Conservation (phyloP, 2,888 invertebrate genomes). For the Melipona bicolor region DNA sequence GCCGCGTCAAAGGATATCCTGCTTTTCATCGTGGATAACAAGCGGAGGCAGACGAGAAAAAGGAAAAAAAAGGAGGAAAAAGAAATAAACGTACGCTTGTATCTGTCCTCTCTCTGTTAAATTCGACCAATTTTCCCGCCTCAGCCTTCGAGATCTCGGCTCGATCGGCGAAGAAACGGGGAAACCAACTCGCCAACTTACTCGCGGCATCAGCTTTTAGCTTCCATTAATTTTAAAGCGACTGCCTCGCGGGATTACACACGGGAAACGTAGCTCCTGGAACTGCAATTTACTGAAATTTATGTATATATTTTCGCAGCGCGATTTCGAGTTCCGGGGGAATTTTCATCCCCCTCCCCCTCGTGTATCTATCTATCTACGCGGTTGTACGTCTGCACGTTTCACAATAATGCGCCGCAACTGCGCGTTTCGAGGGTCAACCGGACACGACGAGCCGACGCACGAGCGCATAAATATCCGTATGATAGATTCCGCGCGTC, state of each 20-base stretch:
- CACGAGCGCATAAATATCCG: constrained; percentile 7
- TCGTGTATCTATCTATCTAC: too few species aligned
- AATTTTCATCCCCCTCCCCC: neutral
- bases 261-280: constrained; percentile 2
- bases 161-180: constrained; percentile 1
- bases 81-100: neutral
- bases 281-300: constrained; percentile 18
- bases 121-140: neutral
- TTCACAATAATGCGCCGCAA: neutral
- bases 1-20: constrained; percentile 41
- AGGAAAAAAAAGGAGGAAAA: too few species aligned
- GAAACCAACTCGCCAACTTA: neutral
- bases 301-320: constrained; percentile 22
- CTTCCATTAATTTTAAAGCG: constrained; percentile 30
- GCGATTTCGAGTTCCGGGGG: neutral
- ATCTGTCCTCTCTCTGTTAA: neutral
- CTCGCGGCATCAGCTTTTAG: constrained; percentile 10
- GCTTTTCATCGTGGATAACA: neutral
- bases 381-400: neutral
- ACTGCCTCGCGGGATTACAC: constrained; percentile 13
- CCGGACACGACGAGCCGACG: neutral
- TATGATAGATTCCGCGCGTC: constrained; percentile 13
- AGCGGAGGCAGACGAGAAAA: too few species aligned
- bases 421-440: neutral
- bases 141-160: neutral